Conservation (phyloP, 2,113 vertebrate genomes). For the Drymodes brunneopygia region DNA sequence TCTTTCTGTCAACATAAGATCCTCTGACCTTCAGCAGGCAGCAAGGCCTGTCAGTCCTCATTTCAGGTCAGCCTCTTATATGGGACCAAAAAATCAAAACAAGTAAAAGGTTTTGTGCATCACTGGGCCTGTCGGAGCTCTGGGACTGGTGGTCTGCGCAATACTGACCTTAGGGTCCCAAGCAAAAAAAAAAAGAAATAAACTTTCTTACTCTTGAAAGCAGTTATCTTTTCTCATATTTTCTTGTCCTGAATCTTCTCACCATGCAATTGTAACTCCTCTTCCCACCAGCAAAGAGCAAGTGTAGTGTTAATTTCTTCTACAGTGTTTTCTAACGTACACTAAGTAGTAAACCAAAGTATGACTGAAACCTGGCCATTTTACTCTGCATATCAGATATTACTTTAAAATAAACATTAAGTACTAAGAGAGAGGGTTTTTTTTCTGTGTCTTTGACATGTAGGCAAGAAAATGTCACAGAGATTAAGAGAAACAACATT, state of each 20-base stretch:
- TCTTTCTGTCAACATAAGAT: slow-evolving; percentile 55
- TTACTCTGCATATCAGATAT: not conserved
- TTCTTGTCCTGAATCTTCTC: not conserved
- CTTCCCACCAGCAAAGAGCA: not conserved
- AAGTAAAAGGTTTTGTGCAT: not conserved
- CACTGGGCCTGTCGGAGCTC: not conserved
- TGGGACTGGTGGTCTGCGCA: not conserved
- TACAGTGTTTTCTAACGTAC: not conserved
- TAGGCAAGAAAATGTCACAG: not conserved
- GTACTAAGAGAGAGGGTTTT: not conserved
- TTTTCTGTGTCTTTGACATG: not conserved
- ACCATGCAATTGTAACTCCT: not conserved
- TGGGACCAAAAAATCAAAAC: slow-evolving; percentile 9
- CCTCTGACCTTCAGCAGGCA: slow-evolving; percentile 41
- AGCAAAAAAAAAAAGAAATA: not conserved
- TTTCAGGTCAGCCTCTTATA: slow-evolving; percentile 47
- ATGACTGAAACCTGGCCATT: not conserved
- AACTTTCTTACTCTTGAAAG: not conserved
- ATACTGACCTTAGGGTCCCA: not conserved
- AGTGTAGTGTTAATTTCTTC: not conserved
- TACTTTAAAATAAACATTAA: not conserved
- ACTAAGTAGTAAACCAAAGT: not conserved
- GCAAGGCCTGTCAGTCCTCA: slow-evolving; percentile 62
- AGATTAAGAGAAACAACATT: not conserved
- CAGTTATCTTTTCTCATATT: not conserved